Percentiles rank a stretch among this genome's conserved stretches.
These are phyloP conservation scores for Cephus pulcher DNA, from an alignment of 2,888 invertebrate genomes.

Conservation along the genomic window DNA sequence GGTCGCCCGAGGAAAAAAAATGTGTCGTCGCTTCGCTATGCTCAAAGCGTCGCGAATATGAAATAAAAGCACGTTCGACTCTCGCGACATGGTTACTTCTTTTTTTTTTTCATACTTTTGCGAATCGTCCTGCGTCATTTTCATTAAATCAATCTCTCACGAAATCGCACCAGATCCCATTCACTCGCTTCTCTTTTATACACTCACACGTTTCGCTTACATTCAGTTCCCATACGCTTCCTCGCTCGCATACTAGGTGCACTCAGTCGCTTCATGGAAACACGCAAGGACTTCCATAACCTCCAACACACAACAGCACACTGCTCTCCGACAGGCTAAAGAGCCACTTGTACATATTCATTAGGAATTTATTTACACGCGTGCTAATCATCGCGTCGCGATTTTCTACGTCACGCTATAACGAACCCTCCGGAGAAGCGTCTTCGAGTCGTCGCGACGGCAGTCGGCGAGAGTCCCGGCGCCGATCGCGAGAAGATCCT, in stretches of 20 bases:
- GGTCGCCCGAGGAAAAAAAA: neutral
- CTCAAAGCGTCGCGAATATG: neutral
- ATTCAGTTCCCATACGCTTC: neutral
- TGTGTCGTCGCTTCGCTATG: neutral
- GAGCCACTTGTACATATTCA: constrained; percentile 58
- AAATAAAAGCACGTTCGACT: neutral
- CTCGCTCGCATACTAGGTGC: neutral
- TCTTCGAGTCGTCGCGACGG: neutral
- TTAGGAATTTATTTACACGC: constrained; percentile 65
- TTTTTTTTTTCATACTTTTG: neutral
- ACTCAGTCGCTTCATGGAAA: neutral
- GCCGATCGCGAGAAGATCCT: neutral
- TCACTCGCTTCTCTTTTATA: neutral
- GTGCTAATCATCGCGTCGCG: constrained; percentile 49
- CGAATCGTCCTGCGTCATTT: neutral
- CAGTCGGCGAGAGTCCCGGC: neutral
- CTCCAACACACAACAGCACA: neutral
- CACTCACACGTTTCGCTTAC: neutral
- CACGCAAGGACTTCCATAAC: neutral
- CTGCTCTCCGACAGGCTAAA: constrained; percentile 28
- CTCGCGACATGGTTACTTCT: neutral
- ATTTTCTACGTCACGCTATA: neutral
- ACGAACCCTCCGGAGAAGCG: neutral
- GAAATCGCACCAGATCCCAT: neutral
- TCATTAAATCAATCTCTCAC: neutral